Evolutionary conservation across 2,888 invertebrate genomes (phyloP), one percentile per base, ranked within the genome.

Genomic region (Cyclophora punctaria): DNA sequence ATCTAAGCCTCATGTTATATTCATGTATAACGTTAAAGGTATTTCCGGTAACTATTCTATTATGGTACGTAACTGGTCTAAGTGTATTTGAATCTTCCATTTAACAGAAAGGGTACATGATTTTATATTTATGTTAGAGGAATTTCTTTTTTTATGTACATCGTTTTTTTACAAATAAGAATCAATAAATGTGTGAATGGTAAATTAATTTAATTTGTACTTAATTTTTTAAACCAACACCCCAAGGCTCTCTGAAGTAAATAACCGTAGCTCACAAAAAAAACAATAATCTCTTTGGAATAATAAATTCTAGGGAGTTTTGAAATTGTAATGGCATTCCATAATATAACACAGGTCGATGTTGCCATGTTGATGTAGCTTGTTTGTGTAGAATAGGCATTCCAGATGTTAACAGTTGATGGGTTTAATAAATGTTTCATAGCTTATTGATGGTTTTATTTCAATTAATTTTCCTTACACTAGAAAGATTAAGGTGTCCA

Each of bases 381-480:
- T 52, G 53, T 55, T 35, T 56, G 46, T 45, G 52, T 58, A 57
- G 49, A 45, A 34, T 49, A 56, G 55, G 37, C 37, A 37, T 37
- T 37, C 37, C 37, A 37, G 5, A 37, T 37, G 5, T 37, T 5
- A 37, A 37, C 37, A 48, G 53, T 50, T 49, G 56, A 56, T 60
- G 60, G 50, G 20, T 20, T 55, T 53, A 59, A 61, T 61, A 61
- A 61, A 61, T 63, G 69, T 67, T 66, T 73, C 69, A 71, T 74
- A 80, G 78, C 76, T 73, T 68, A 67, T 52, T 46, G 57, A 53
- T 52, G 41, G 66, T 78, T 78, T 82, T 68, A 71, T 70, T 77
- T 64, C 5, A 20, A 2, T 20, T 20, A 20, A 20, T 20, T 20
- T 20, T 20, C 20, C 20, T 20, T 20, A 20, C 20, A 20, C 20